Evolutionary conservation across 64 coral and sea anemone genomes (phyloP), one percentile per base, ranked within the genome.

Genomic region (Stichodactyla mertensii): DNA sequence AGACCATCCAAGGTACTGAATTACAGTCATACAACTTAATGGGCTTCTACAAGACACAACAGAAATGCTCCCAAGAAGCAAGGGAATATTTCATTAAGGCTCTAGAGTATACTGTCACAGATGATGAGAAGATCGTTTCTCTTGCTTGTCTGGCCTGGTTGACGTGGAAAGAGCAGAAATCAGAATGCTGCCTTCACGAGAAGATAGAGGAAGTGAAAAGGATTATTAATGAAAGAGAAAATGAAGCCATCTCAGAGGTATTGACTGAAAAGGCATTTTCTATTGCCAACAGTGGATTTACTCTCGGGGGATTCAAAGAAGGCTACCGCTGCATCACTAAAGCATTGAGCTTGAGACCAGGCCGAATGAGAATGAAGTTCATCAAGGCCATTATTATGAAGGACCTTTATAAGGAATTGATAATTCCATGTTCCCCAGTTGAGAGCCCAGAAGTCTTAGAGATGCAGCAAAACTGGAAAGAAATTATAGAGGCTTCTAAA

Each of bases 1-100:
- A 81, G 14, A 52, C 36, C 26, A n/a, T 51, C 31, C 13, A 81
- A 52, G 78, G 78, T 81, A 52, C 53, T 10, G 78, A 81, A n/a
- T 23, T 81, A 16, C n/a, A 81, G 31, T 81, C 78, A 8, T 81
- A 81, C 78, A 81, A 81, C 19, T 16, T 81, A 16, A 81, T 81
- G 78, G 78, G 78, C 26, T 81, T 81, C 78, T 81, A 81, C 19
- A 16, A 52, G 36, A 81, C 78, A 6, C 26, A 55, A 20, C 5
- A 52, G 31, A n/a, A 55, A 16, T 52, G 16, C 36, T 81, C 52
- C 53, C 5, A 7, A 1, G 78, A 81, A 81, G 78, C 78, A 10
- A 81, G 78, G 26, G 0, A n/a, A 1, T 52, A 9, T 55, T 81
- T 81, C 19, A 55, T 26, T 16, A 81, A 81, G 53, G 53, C 36